phyloP scores from a whole-genome alignment of 2,113 vertebrate genomes.

The Phaethornis superciliosus region DNA sequence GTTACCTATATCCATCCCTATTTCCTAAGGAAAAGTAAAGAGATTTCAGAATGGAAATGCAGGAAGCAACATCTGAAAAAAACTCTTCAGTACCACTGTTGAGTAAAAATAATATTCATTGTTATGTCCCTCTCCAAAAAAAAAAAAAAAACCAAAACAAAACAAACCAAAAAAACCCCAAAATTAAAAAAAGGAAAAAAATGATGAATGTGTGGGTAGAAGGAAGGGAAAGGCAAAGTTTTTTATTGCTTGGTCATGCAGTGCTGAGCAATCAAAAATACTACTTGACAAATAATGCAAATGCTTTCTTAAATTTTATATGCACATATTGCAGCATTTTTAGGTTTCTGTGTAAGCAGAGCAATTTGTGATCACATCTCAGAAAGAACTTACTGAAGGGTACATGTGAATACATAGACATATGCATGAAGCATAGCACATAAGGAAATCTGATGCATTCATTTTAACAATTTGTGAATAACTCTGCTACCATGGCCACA shows the following conservation, averaged over 20 bases:
- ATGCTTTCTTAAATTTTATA: not conserved
- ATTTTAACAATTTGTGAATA: not conserved
- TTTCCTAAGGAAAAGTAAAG: constrained; percentile 34
- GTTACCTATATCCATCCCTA: not conserved
- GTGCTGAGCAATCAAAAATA: not conserved
- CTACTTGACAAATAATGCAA: constrained; percentile 14
- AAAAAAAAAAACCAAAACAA: not conserved
- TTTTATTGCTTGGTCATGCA: not conserved
- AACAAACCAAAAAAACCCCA: no score
- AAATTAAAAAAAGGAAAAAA: not conserved
- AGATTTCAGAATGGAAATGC: not conserved
- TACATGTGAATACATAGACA: not conserved
- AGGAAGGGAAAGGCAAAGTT: not conserved
- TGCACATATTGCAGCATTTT: not conserved
- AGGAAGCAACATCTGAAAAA: constrained; percentile 10
- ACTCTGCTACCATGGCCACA: not conserved
- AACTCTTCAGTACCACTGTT: not conserved
- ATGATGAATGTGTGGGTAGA: not conserved
- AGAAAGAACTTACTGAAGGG: not conserved
- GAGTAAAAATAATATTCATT: constrained; percentile 2
- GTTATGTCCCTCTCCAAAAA: not conserved
- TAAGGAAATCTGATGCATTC: not conserved
- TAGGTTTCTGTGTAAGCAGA: constrained; percentile 15
- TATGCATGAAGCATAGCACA: rapidly evolving
- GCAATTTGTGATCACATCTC: constrained; percentile 12